A percentile compares a stretch with the other conserved stretches of the same genome.
Evolutionary conservation across 2,113 vertebrate genomes (phyloP).

Genomic region (Chascanopsetta lugubris): DNA sequence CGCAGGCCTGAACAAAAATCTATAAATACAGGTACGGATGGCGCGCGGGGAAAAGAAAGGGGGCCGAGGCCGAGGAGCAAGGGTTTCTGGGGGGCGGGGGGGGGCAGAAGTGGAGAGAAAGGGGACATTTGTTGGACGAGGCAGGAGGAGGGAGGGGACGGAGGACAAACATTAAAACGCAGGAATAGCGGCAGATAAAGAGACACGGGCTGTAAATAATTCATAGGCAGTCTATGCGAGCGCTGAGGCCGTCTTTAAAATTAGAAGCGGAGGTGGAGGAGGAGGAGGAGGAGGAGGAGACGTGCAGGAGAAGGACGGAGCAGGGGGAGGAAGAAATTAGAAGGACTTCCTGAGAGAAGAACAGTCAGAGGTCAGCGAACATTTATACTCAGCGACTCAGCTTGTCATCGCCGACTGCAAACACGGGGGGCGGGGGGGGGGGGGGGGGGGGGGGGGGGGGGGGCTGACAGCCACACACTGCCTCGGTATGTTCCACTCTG

Average conservation of each 20-base stretch:
- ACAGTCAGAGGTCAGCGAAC: slow-evolving; percentile 43
- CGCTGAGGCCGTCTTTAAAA: slow-evolving; percentile 29
- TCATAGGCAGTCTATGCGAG: slow-evolving; percentile 30
- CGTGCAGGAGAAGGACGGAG: slow-evolving; percentile 20
- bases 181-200: slow-evolving; percentile 46
- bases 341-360: slow-evolving; percentile 38
- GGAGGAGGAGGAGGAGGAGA: background rate
- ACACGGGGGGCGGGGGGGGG: slow-evolving; percentile 25
- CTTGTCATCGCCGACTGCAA: slow-evolving; percentile 27
- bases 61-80: slow-evolving; percentile 17
- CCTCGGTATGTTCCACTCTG: slow-evolving; percentile 8
- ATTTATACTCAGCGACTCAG: slow-evolving; percentile 26
- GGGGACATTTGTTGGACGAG: slow-evolving; percentile 35
- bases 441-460: slow-evolving; percentile 16
- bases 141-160: slow-evolving; percentile 28
- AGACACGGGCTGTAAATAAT: slow-evolving; percentile 47
- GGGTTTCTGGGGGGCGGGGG: slow-evolving; percentile 30
- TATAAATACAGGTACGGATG: slow-evolving; percentile 39
- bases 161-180: slow-evolving; percentile 48
- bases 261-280: slow-evolving; percentile 18
- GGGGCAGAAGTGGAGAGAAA: slow-evolving; percentile 1
- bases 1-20: slow-evolving; percentile 18
- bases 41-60: slow-evolving; percentile 12
- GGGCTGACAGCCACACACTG: slow-evolving; percentile 33
- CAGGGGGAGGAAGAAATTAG: slow-evolving; percentile 9